Percentiles rank a stretch among this genome's conserved stretches.
phyloP scores from a whole-genome alignment of 2,113 vertebrate genomes.

The Engraulis encrasicolus region DNA sequence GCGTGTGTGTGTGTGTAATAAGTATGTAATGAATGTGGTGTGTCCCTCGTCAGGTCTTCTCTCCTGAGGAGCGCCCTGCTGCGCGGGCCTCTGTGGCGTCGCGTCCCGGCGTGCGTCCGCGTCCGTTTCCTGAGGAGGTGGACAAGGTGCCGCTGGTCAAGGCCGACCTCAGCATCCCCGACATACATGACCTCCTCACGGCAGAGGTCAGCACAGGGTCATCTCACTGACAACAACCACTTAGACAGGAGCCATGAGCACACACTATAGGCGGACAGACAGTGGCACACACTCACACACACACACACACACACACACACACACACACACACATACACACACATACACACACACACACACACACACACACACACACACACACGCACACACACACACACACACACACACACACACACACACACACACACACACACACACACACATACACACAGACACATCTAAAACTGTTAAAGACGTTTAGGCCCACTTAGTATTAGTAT shows the following conservation, averaged over 20 bases:
- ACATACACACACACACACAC: no score
- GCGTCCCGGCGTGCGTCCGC: constrained; percentile 90
- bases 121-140: constrained; percentile 94
- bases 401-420: no score
- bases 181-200: constrained; percentile 93
- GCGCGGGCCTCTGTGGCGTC: constrained; percentile 89
- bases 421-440: no score
- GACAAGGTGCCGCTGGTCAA: constrained; percentile 97
- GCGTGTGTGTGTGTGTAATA: constrained; percentile 43
- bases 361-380: no score
- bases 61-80: constrained; percentile 86
- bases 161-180: constrained; percentile 94
- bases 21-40: constrained; percentile 55
- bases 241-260: background rate
- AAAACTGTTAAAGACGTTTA: no score
- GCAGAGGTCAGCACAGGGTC: constrained; percentile 81
- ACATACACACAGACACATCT: no score
- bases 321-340: no score
- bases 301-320: no score
- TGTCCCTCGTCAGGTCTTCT: constrained; percentile 79
- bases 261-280: no score
- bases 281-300: no score
- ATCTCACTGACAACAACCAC: background rate
- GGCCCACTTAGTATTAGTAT: no score
- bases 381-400: no score